phyloP scores from a whole-genome alignment of 2,797 vertebrate species.

The Oreonectes daqikongensis region DNA sequence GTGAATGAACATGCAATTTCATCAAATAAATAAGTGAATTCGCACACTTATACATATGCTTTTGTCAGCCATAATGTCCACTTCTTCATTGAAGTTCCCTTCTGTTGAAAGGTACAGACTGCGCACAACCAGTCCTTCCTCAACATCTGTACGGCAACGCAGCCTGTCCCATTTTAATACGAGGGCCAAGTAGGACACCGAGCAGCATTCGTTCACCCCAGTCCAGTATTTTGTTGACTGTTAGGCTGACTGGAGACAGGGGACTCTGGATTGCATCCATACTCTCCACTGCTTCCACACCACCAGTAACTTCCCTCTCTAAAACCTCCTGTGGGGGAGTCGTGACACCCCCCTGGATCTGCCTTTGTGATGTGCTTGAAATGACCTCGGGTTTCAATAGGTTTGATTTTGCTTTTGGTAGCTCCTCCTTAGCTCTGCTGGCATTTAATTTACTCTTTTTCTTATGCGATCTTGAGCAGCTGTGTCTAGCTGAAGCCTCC shows the following conservation, averaged over 20 bases:
- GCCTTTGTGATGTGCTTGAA: not conserved
- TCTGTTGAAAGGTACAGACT: conserved; percentile 3
- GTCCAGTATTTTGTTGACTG: conserved; percentile 74
- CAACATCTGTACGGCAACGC: conserved; percentile 73
- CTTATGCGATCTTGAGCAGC: conserved; percentile 36
- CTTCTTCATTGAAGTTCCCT: conserved; percentile 16
- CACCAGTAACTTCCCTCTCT: conserved; percentile 33
- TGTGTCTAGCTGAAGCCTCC: conserved; percentile 28
- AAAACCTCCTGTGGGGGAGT: conserved; percentile 44
- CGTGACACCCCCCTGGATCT: conserved; percentile 7
- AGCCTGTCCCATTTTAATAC: conserved; percentile 73
- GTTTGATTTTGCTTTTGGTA: conserved; percentile 9
- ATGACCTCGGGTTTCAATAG: conserved; percentile 25
- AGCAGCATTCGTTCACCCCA: conserved; percentile 79
- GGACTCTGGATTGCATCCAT: conserved; percentile 60
- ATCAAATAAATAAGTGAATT: conserved; percentile 33
- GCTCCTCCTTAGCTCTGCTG: conserved; percentile 28
- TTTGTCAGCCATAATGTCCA: not conserved
- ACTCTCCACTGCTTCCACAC: conserved; percentile 58
- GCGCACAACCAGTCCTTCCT: conserved; percentile 37
- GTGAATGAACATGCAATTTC: conserved; percentile 52
- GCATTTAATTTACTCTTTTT: conserved; percentile 38
- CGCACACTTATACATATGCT: conserved; percentile 33
- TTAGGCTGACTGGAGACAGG: conserved; percentile 70
- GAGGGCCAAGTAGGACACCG: conserved; percentile 68